Conservation (phyloP, 2,797 vertebrate genomes). For the Podargus strigoides region DNA sequence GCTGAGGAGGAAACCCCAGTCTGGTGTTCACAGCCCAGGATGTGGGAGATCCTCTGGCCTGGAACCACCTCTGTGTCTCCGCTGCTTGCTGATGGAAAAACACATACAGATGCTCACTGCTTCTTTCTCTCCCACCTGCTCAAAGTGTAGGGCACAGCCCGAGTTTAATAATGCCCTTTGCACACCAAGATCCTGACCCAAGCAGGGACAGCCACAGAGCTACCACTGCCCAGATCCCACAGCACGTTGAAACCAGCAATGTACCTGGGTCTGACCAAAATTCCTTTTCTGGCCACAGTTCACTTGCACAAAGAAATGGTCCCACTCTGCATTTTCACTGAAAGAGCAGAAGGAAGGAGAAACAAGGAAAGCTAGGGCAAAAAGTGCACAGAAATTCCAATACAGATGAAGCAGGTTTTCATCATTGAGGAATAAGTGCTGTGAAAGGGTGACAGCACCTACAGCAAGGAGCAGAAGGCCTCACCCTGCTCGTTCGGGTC, state of each 20-base stretch:
- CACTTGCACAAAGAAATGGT: neutral
- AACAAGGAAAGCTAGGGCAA: neutral
- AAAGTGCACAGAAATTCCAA: neutral
- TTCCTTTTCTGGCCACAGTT: neutral
- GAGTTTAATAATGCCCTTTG: neutral
- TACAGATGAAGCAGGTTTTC: neutral
- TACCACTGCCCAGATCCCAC: neutral
- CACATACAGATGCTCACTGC: rapidly evolving
- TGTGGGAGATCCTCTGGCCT: neutral
- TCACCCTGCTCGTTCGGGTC: neutral
- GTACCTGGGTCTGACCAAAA: neutral
- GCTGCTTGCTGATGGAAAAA: neutral
- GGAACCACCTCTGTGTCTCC: neutral
- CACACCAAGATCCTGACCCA: rapidly evolving
- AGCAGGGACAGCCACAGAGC: neutral
- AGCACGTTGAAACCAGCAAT: neutral
- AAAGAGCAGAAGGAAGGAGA: neutral
- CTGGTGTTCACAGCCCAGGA: neutral
- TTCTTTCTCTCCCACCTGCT: neutral
- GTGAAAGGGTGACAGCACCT: neutral
- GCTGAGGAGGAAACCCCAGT: neutral
- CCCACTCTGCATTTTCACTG: neutral
- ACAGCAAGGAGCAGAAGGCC: neutral
- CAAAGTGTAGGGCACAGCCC: neutral
- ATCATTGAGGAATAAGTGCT: neutral